Evolutionary conservation across 2,113 vertebrate species (phyloP), one percentile per base, ranked within the genome.

Genomic region (Rhinogobius similis): DNA sequence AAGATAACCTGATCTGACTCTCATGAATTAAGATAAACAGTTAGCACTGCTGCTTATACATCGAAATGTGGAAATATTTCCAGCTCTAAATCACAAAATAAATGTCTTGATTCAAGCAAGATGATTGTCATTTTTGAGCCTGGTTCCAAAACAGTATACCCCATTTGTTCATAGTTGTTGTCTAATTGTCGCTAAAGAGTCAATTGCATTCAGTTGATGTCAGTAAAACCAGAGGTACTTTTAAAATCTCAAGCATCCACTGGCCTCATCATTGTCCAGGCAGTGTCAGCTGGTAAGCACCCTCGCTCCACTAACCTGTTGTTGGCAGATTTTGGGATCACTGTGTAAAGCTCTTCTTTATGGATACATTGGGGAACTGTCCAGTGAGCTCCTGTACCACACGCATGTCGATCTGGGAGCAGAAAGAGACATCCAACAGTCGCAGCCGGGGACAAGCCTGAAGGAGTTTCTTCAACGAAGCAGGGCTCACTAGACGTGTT

Each of bases 311-410:
- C 72, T 59, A 20, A 46, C 73, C 50, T 53, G 24, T 56, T 14
- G n/a, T 23, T 68, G 55, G 67, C 41, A 61, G 74, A 23, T 6
- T 32, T 63, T 9, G 63, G 14, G 88, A 80, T 98, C 92, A 98
- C 87, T 99, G 96, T 77, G 97, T 99, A 90, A 98, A 99, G 87
- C 98, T 99, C 90, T 97, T 98, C 87, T 99, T 99, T 88, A 99
- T 98, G 88, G 94, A 92, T 69, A 99, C 95, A 5, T 94, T 94
- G 62, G 97, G 97, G 77, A 97, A 98, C 84, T 89, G 93, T 67
- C 90, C 88, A 48, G 90, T 93, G 73, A 99, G 93, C 85, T 99
- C 98, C 64, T 98, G 93, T 56, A 98, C 95, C 20, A 94, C 91
- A 77, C 94, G 93, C 66, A 92, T 95, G 92, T 99, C 98, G 59